These are phyloP conservation scores for Drosophila tanythrix DNA, from an alignment of 2,888 invertebrate genomes.

Conservation along the genomic window DNA sequence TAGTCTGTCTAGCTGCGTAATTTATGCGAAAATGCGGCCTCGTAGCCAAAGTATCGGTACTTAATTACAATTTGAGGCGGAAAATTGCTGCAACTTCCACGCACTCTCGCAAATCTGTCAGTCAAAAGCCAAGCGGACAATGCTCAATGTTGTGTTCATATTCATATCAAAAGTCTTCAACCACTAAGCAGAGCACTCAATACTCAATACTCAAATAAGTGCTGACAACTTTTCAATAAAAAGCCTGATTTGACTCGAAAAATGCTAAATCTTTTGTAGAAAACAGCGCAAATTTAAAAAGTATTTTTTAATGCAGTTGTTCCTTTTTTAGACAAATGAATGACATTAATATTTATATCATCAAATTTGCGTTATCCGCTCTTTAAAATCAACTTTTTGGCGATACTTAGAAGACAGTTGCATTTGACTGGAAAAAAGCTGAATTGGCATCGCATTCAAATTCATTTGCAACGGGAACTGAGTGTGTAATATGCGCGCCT, in stretches of 20 bases:
- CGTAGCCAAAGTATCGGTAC: slow-evolving; percentile 40
- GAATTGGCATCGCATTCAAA: neutral
- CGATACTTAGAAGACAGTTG: neutral
- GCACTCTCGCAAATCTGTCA: slow-evolving; percentile 45
- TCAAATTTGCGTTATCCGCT: neutral
- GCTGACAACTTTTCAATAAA: neutral
- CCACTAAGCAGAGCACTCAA: neutral
- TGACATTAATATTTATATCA: too few relatives aligned
- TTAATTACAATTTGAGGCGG: slow-evolving; percentile 41
- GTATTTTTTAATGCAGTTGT: neutral
- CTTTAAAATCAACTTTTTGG: neutral
- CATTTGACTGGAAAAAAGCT: neutral
- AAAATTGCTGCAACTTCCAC: slow-evolving; percentile 34
- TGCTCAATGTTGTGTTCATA: slow-evolving; percentile 5
- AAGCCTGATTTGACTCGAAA: neutral
- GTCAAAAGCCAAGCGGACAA: slow-evolving; percentile 11
- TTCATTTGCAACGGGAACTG: neutral
- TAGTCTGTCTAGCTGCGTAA: slow-evolving; percentile 42
- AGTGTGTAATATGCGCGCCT: neutral
- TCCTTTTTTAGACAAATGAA: neutral
- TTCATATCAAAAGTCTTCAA: slow-evolving; percentile 1
- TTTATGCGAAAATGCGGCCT: slow-evolving; percentile 69
- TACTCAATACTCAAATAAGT: neutral
- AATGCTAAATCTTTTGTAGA: neutral
- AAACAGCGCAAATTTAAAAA: neutral